phyloP scores from a whole-genome alignment of 2,888 invertebrate genomes.

The Hydrotaea diabolus region DNA sequence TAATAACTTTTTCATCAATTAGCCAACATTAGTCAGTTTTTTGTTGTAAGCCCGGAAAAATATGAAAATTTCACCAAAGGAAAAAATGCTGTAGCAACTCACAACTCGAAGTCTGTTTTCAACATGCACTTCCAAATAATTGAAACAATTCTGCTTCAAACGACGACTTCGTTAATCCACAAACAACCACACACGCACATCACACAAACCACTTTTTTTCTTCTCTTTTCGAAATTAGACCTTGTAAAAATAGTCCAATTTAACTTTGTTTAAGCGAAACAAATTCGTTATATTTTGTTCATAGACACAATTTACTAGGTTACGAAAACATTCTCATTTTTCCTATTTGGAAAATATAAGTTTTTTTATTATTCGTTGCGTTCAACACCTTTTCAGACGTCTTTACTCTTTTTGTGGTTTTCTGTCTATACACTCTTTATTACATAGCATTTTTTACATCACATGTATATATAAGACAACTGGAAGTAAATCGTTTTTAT shows the following conservation, averaged over 20 bases:
- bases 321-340: slow-evolving; percentile 35
- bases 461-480: slow-evolving; percentile 20
- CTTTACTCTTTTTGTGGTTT: slow-evolving; percentile 24
- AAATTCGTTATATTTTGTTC: background rate
- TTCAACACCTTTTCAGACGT: slow-evolving; percentile 45
- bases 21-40: background rate
- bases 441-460: slow-evolving; percentile 33
- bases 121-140: slow-evolving; percentile 14
- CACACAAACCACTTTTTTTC: background rate
- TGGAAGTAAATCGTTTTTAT: slow-evolving; percentile 1
- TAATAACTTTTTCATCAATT: slow-evolving; percentile 42
- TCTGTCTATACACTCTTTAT: slow-evolving; percentile 31
- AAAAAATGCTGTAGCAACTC: slow-evolving; percentile 35
- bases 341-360: background rate
- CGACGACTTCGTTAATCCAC: slow-evolving; percentile 29
- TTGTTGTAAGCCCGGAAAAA: slow-evolving; percentile 50
- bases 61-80: background rate
- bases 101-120: slow-evolving; percentile 5
- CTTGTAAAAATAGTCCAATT: slow-evolving; percentile 14
- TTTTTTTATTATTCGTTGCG: slow-evolving; percentile 23
- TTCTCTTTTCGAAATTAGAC: slow-evolving; percentile 16
- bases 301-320: background rate
- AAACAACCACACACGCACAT: slow-evolving; percentile 9
- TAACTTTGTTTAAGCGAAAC: background rate
- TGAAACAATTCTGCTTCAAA: slow-evolving; percentile 29